Evolutionary conservation across 2,797 vertebrate species (phyloP), one percentile per base, ranked within the genome.

Genomic region (Dallia pectoralis): DNA sequence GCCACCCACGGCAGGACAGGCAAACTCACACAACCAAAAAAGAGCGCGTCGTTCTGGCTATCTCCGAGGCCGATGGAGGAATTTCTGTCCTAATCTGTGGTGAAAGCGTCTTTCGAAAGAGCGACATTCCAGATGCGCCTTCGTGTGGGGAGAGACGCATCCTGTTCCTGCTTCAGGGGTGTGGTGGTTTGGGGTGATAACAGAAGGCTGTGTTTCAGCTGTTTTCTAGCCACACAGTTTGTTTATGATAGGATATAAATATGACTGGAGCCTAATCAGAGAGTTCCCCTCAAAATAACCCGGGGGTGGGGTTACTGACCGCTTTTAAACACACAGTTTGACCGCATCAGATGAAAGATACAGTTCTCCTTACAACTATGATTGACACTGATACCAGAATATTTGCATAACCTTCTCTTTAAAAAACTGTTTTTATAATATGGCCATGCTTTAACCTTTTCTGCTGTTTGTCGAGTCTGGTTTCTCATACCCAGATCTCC

Each of bases 401-500:
- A 63, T 63, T 32, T 19, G 19, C 76, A 75, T 79, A 56, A 48
- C 67, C 69, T 71, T 3, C 25, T 70, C 51, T 29, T 7, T 3
- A 22, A 30, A 49, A 44, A 49, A 4, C 67, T 0, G 67, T 16
- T 72, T 71, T 64, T 65, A 27, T 2, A n/a, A 51, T 70, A 30
- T 67, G 72, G 33, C 32, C 19, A 81, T 83, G 62, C 67, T 69
- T 83, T 69, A 74, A 22, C 25, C 47, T 44, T 59, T 6, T 78
- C 33, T 56, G 15, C 78, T 2, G 29, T 73, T 66, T 67, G 67
- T 30, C 71, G 80, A 70, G 75, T 15, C 0, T 0, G 25, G n/a
- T n/a, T n/a, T n/a, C 81, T 89, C 88, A 86, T 87, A 76, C 69
- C 51, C 33, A 79, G 82, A 86, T 91, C 86, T 85, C 84, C 82